Conservation (phyloP, 2,888 invertebrate genomes). For the Epirrita christyi region DNA sequence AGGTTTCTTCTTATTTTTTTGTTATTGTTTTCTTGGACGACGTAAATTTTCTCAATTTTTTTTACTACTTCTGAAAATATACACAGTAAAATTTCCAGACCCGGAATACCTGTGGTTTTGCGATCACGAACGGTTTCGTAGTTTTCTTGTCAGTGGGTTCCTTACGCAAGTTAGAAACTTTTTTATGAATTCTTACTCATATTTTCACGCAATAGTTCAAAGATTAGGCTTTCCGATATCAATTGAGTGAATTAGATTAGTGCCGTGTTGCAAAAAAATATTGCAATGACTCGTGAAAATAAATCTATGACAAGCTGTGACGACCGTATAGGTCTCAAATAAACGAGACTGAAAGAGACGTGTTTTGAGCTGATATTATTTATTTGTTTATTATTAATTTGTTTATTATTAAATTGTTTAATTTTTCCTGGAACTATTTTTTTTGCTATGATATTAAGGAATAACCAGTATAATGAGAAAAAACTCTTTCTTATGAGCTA, state of each 20-base stretch:
- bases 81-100: slow-evolving; percentile 35
- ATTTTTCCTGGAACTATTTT: too few species aligned
- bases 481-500: too few species aligned
- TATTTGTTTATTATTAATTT: too few species aligned
- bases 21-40: too few species aligned
- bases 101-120: slow-evolving; percentile 72
- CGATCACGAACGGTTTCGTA: slow-evolving; percentile 77
- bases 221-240: slow-evolving; percentile 30
- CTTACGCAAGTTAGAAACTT: slow-evolving; percentile 68
- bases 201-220: slow-evolving; percentile 49
- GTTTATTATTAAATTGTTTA: too few species aligned
- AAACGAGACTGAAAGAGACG: too few species aligned
- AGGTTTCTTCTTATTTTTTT: too few species aligned
- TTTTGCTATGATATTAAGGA: too few species aligned
- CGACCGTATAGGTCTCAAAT: too few species aligned
- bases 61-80: background rate
- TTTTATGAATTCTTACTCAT: slow-evolving; percentile 50
- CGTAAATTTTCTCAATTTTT: too few species aligned
- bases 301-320: background rate
- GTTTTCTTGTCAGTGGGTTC: slow-evolving; percentile 59
- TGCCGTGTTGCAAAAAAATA: slow-evolving; percentile 13
- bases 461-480: too few species aligned
- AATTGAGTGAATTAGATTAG: slow-evolving; percentile 33
- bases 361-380: too few species aligned
- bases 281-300: background rate